Conservation (phyloP, 2,113 vertebrate species). For the Chionis minor region DNA sequence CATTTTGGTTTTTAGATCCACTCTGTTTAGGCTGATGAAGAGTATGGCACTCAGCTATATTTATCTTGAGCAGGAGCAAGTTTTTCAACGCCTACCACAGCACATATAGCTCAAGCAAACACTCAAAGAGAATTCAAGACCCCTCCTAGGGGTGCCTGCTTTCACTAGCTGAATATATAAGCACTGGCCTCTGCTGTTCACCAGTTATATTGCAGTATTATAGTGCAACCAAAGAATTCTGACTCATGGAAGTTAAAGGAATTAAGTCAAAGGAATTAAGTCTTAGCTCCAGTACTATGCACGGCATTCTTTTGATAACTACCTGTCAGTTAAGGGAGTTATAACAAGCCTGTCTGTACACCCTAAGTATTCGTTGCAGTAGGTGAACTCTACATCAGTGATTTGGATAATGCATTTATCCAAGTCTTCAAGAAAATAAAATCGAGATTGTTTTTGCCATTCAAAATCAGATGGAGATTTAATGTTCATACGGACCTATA, state of each 20-base stretch:
- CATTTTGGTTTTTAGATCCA: neutral
- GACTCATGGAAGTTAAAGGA: neutral
- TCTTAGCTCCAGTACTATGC: neutral
- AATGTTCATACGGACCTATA: slow-evolving; percentile 70
- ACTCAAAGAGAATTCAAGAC: neutral
- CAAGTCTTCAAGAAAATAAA: slow-evolving; percentile 74
- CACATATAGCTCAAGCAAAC: neutral
- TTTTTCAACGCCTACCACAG: neutral
- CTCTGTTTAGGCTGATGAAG: neutral
- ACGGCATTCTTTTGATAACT: neutral
- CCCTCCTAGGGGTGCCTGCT: neutral
- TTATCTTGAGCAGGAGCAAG: neutral
- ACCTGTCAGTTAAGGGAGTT: slow-evolving; percentile 76
- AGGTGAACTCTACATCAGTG: slow-evolving; percentile 74
- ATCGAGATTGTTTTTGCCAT: slow-evolving; percentile 75
- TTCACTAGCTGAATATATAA: neutral
- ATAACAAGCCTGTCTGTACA: slow-evolving; percentile 76
- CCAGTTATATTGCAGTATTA: neutral
- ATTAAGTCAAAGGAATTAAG: neutral
- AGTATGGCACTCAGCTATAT: neutral
- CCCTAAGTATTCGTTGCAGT: slow-evolving; percentile 76
- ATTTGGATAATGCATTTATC: slow-evolving; percentile 74
- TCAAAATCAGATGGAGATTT: slow-evolving; percentile 73
- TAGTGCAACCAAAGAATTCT: neutral
- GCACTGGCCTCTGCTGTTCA: slow-evolving; percentile 52